phyloP scores from a whole-genome alignment of 2,888 invertebrate species.

The Limnephilus lunatus region DNA sequence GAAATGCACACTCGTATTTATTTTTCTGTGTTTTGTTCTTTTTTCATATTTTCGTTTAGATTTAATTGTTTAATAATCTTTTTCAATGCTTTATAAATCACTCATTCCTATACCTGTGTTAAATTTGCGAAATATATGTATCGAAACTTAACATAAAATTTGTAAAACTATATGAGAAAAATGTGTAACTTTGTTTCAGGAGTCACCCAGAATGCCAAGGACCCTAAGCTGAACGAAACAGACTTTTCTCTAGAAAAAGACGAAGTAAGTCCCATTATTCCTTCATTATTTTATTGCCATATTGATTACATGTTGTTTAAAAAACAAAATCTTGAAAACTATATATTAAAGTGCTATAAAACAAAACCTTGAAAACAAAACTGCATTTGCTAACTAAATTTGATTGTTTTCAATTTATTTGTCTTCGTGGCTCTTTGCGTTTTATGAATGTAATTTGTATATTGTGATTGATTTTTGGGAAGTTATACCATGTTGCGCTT shows the following conservation, averaged over 20 bases:
- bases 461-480: too few relatives aligned
- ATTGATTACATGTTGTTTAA: background rate
- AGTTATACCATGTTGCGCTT: too few relatives aligned
- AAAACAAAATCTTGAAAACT: background rate
- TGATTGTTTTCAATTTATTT: background rate
- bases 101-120: too few relatives aligned
- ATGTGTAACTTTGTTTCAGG: background rate
- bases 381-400: background rate
- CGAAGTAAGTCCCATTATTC: background rate
- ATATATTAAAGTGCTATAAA: background rate
- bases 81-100: too few relatives aligned
- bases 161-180: too few relatives aligned
- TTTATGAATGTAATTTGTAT: background rate
- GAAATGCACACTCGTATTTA: too few relatives aligned
- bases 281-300: background rate
- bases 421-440: background rate
- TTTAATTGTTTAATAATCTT: too few relatives aligned
- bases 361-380: background rate
- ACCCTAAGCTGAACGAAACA: background rate
- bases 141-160: too few relatives aligned
- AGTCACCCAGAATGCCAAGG: background rate
- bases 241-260: background rate
- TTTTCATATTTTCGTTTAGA: too few relatives aligned
- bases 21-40: too few relatives aligned
- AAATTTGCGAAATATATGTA: too few relatives aligned